A percentile compares a stretch with the other conserved stretches of the same genome.
Evolutionary conservation across 2,888 invertebrate genomes (phyloP).

Genomic region (Penaeus monodon): DNA sequence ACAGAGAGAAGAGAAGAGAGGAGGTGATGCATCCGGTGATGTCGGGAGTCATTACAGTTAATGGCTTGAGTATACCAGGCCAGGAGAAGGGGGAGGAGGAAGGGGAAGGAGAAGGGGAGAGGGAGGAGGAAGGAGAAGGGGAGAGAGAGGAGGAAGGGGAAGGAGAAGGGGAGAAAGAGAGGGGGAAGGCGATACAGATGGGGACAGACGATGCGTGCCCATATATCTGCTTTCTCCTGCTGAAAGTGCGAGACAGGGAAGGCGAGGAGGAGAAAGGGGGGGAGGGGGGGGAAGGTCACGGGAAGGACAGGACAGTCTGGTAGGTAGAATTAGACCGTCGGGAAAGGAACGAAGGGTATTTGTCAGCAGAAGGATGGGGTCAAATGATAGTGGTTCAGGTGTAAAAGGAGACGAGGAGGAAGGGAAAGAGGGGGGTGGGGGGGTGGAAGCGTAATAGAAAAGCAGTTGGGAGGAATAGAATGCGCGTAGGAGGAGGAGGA

Average conservation of each 20-base stretch:
- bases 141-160: neutral
- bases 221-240: too few relatives aligned
- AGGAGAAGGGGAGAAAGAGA: neutral
- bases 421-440: neutral
- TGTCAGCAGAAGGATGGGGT: neutral
- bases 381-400: neutral
- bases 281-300: too few relatives aligned
- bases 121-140: neutral
- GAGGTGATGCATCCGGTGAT: too few relatives aligned
- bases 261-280: too few relatives aligned
- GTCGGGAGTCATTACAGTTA: too few relatives aligned
- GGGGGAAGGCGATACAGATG: neutral
- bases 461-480: neutral
- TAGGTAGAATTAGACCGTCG: too few relatives aligned
- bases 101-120: neutral
- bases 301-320: too few relatives aligned
- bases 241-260: too few relatives aligned
- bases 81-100: neutral
- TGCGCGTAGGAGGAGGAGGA: neutral
- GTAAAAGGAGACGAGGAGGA: neutral
- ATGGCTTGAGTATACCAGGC: too few relatives aligned
- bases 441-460: too few relatives aligned
- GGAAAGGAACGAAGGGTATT: too few relatives aligned
- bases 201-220: neutral
- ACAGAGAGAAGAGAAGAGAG: conserved; percentile 1